Base-by-base conservation (phyloP, 2,113 vertebrate species). In the cat (Felis catus) region DNA sequence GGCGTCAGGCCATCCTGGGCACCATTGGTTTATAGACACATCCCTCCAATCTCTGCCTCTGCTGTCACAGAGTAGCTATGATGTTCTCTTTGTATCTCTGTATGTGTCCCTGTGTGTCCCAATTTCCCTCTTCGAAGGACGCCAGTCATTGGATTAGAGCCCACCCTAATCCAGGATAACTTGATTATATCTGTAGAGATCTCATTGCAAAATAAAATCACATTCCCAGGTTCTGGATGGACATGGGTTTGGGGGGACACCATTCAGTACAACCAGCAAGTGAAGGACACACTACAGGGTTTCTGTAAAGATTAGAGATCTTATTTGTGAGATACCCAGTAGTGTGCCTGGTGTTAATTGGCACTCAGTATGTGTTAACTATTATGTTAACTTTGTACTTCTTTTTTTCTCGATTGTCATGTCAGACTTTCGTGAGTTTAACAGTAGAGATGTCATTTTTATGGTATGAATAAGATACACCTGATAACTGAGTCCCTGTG, bases 391-490 rank as follows among this genome's bases (percentile, higher is more conserved):
- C 51, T 23, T 94, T 21, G 25, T 45, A 13, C 31, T 23, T 90
- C 10, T 90, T 16, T n/a, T 65, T 21, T 81, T 79, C n/a, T 71
- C 53, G 15, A 79, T 41, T 83, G 70, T 95, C 53, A 9, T 48
- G 18, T 76, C 63, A 45, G 31, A 61, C 23, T 94, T 84, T 65
- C 10, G 23, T 74, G 66, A 91, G 7, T 92, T 87, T 83, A 74
- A 89, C 81, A 65, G 53, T 68, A 58, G 80, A 94, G 33, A 27
- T 89, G 58, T 36, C 73, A 48, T 76, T 95, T 94, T 90, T 74
- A 81, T 91, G 68, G 3, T 66, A 1, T 82, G 25, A 83, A 55
- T 78, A 78, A 78, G 71, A 63, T 63, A 66, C 68, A 66, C 55
- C 29, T 73, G 81, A 31, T 90, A 91, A 58, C 14, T 71, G 65